Evolutionary conservation across 2,113 vertebrate species (phyloP).

Genomic region (Platysternon megacephalum): DNA sequence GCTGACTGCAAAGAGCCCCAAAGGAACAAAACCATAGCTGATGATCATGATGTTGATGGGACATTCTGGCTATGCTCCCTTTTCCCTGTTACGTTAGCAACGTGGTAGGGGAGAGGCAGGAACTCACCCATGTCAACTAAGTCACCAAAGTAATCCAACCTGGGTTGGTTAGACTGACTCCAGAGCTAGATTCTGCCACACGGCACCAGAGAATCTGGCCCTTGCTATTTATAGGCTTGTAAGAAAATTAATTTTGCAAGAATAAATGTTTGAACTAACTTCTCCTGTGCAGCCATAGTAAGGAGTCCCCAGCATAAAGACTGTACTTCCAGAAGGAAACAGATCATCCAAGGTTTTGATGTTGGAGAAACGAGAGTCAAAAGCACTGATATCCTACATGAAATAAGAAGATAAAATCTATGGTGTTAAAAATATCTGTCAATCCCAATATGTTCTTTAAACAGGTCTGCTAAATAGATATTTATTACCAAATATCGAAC

Average conservation of each 20-base stretch:
- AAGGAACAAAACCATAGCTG: neutral
- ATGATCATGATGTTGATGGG: neutral
- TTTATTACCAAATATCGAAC: neutral
- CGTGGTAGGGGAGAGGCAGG: neutral
- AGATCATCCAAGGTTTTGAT: constrained; percentile 93
- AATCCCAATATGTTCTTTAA: neutral
- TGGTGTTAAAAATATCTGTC: neutral
- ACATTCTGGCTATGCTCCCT: neutral
- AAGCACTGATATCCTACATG: constrained; percentile 90
- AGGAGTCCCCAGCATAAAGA: constrained; percentile 96
- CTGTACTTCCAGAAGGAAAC: constrained; percentile 86
- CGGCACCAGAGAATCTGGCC: neutral
- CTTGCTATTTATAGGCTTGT: neutral
- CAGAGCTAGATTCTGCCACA: neutral
- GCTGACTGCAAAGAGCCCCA: neutral
- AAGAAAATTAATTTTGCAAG: neutral
- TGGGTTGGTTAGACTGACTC: neutral
- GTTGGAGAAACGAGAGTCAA: constrained; percentile 85
- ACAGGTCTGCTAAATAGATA: neutral
- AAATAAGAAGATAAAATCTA: constrained; percentile 43
- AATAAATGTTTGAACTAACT: constrained; percentile 78
- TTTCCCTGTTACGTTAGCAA: neutral
- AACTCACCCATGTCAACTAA: neutral
- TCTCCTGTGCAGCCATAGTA: constrained; percentile 96
- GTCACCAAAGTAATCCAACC: neutral